Evolutionary conservation across 2,888 invertebrate species (phyloP).

Genomic region (Augiades crinisus): DNA sequence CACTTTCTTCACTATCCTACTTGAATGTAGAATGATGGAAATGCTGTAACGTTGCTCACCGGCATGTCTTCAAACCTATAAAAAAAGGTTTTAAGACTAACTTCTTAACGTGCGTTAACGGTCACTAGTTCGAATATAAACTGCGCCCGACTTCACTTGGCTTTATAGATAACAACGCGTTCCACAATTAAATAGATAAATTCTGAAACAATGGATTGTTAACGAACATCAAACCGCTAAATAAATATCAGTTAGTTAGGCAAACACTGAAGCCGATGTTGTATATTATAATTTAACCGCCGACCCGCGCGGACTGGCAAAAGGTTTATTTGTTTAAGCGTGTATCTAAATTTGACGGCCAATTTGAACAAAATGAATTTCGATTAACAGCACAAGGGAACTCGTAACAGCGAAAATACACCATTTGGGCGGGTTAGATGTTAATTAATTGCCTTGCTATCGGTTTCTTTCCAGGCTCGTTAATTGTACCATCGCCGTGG

Average conservation of each 20-base stretch:
- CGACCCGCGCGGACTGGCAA: neutral
- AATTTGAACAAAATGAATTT: conserved; percentile 14
- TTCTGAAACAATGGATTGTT: neutral
- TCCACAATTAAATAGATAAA: too few species aligned
- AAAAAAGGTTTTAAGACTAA: too few species aligned
- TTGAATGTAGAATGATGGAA: too few species aligned
- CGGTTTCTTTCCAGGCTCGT: neutral
- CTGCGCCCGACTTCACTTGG: too few species aligned
- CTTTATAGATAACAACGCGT: too few species aligned
- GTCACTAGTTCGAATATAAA: too few species aligned
- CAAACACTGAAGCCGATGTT: conserved; percentile 4
- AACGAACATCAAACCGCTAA: conserved; percentile 8
- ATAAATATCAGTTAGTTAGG: conserved; percentile 10
- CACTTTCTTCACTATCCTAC: too few species aligned
- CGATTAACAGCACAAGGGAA: conserved; percentile 9
- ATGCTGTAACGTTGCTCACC: too few species aligned
- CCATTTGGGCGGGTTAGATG: conserved; percentile 4
- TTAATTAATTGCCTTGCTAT: conserved; percentile 14
- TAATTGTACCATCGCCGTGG: conserved; percentile 7
- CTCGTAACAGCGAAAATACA: neutral
- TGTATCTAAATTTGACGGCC: conserved; percentile 7
- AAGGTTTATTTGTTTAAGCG: conserved; percentile 14
- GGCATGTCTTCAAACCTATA: too few species aligned
- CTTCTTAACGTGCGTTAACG: too few species aligned
- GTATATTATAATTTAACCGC: conserved; percentile 5